Percentiles rank a stretch among this genome's conserved stretches.
Evolutionary conservation across 2,113 vertebrate species (phyloP).

Genomic region (Oryzias woworae): DNA sequence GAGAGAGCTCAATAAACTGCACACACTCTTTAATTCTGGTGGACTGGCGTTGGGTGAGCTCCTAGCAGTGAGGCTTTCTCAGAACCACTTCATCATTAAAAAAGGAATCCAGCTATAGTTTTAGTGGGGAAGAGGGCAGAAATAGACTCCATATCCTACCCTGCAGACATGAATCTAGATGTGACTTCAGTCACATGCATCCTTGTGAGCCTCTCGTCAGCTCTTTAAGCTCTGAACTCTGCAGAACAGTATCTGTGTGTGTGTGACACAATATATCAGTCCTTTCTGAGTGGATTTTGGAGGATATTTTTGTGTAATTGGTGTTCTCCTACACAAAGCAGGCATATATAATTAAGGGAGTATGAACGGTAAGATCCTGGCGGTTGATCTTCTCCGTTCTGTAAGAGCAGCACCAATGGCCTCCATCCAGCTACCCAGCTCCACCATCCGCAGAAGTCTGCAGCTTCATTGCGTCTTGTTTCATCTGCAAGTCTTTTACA

Average conservation of each 20-base stretch:
- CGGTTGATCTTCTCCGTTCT: slow-evolving; percentile 39
- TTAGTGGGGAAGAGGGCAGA: slow-evolving; percentile 33
- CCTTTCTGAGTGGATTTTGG: slow-evolving; percentile 46
- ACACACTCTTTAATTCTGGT: slow-evolving; percentile 51
- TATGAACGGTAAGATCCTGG: slow-evolving; percentile 50
- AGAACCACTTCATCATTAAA: slow-evolving; percentile 66
- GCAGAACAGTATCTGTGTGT: slow-evolving; percentile 8
- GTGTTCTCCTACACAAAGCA: slow-evolving; percentile 44
- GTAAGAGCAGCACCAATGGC: slow-evolving; percentile 25
- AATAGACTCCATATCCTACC: slow-evolving; percentile 30
- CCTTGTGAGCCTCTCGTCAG: slow-evolving; percentile 33
- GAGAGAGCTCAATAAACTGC: slow-evolving; percentile 51
- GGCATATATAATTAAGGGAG: slow-evolving; percentile 61
- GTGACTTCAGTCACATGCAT: slow-evolving; percentile 58
- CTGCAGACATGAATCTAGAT: slow-evolving; percentile 61
- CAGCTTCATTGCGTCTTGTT: background rate
- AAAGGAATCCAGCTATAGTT: slow-evolving; percentile 56
- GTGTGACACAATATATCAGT: slow-evolving; percentile 6
- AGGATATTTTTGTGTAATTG: slow-evolving; percentile 50
- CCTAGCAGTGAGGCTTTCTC: slow-evolving; percentile 50
- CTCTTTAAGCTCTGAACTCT: slow-evolving; percentile 16
- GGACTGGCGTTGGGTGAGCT: slow-evolving; percentile 34
- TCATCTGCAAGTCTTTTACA: slow-evolving; percentile 29
- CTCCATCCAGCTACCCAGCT: slow-evolving; percentile 1
- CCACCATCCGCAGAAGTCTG: background rate